A percentile compares a stretch with the other conserved stretches of the same genome.
Evolutionary conservation across 2,888 invertebrate genomes (phyloP).

Genomic region (Aphidius colemani): DNA sequence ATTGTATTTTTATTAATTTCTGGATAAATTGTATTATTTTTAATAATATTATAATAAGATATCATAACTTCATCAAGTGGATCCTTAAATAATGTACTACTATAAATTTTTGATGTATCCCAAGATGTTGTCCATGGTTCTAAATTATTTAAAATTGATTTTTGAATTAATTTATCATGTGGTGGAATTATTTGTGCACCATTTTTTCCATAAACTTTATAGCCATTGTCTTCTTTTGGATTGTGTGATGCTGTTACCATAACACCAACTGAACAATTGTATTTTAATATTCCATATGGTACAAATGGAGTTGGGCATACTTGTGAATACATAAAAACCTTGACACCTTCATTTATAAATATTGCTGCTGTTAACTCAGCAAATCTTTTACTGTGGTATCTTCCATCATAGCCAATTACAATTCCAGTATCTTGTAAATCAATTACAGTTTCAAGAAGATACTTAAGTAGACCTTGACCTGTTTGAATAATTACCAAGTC

Average conservation of each 20-base stretch:
- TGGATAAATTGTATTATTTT: conserved; percentile 63
- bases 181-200: conserved; percentile 95
- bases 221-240: conserved; percentile 95
- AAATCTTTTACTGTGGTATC: conserved; percentile 90
- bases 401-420: conserved; percentile 90
- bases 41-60: conserved; percentile 71
- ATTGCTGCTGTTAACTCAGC: conserved; percentile 86
- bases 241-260: conserved; percentile 97
- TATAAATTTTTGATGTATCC: conserved; percentile 69
- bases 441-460: conserved; percentile 68
- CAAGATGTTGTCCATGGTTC: conserved; percentile 80
- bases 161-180: conserved; percentile 85
- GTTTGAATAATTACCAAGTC: conserved; percentile 95
- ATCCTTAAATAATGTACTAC: conserved; percentile 67
- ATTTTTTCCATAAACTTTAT: conserved; percentile 96
- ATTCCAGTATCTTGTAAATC: conserved; percentile 71
- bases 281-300: conserved; percentile 79
- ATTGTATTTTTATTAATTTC: conserved; percentile 65
- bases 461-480: conserved; percentile 84
- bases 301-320: conserved; percentile 93
- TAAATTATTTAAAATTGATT: conserved; percentile 75
- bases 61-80: conserved; percentile 72
- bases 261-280: conserved; percentile 80
- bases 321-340: conserved; percentile 79
- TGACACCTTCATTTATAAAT: conserved; percentile 75